Evolutionary conservation across 2,797 vertebrate genomes (phyloP).

Genomic region (Rhinophrynus dorsalis): DNA sequence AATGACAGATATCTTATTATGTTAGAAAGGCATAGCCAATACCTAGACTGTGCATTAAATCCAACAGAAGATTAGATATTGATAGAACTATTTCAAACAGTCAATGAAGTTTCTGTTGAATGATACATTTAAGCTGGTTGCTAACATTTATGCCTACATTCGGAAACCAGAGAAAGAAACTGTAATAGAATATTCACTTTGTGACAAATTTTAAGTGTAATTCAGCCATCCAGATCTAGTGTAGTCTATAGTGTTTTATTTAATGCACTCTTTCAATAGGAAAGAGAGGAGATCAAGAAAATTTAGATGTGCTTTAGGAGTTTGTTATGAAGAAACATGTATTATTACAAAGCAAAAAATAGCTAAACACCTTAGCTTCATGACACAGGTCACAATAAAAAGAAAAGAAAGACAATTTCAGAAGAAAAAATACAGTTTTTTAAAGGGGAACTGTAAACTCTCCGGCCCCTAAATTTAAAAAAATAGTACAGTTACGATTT

Average conservation of each 20-base stretch:
- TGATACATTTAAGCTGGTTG: conserved; percentile 64
- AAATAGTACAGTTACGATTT: too few species aligned
- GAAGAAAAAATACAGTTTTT: background rate
- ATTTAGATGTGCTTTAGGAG: background rate
- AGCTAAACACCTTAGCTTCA: too few species aligned
- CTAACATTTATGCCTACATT: conserved; percentile 60
- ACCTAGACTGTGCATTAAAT: conserved; percentile 65
- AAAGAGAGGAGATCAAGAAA: conserved; percentile 38
- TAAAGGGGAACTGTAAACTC: too few species aligned
- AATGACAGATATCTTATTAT: conserved; percentile 56
- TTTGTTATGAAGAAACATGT: background rate
- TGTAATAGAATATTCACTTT: conserved; percentile 64
- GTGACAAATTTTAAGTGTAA: conserved; percentile 60
- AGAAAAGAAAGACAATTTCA: background rate
- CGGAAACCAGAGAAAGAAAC: conserved; percentile 58
- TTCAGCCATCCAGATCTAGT: conserved; percentile 48
- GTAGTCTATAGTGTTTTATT: conserved; percentile 46
- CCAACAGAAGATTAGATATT: conserved; percentile 74
- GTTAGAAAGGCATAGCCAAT: conserved; percentile 45
- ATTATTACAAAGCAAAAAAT: conserved; percentile 6
- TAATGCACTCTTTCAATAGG: conserved; percentile 46
- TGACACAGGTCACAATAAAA: background rate
- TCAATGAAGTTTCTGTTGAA: conserved; percentile 71
- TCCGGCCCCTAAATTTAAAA: too few species aligned
- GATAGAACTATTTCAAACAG: conserved; percentile 71